A percentile compares a stretch with the other conserved stretches of the same genome.
Evolutionary conservation across 2,113 vertebrate genomes (phyloP).

Genomic region (Hippocampus mohnikei): DNA sequence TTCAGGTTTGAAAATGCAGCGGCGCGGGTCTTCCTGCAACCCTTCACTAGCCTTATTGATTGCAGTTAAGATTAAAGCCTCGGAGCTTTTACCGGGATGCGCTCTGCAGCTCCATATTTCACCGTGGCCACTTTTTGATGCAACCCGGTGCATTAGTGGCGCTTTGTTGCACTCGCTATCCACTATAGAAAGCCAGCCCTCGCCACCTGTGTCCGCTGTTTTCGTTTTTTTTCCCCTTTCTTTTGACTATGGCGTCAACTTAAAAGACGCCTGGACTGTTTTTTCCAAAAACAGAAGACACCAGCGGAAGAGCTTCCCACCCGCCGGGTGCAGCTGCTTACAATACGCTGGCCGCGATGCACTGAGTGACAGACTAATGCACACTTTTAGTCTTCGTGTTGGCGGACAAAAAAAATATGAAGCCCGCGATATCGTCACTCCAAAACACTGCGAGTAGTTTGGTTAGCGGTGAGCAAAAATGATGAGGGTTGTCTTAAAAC

Average conservation of each 20-base stretch:
- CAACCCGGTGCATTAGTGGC: not conserved
- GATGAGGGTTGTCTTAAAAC: not conserved
- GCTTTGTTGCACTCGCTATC: not conserved
- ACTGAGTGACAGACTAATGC: not conserved
- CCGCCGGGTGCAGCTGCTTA: conserved; percentile 1
- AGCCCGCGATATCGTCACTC: not conserved
- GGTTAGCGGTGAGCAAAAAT: not conserved
- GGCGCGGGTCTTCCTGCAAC: not conserved
- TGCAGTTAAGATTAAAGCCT: not conserved
- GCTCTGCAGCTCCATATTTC: conserved; percentile 1
- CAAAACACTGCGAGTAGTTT: not conserved
- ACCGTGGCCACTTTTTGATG: not conserved
- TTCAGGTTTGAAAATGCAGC: not conserved
- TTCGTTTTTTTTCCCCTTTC: not conserved
- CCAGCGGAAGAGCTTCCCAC: not conserved
- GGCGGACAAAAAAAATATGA: not conserved
- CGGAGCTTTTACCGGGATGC: not conserved
- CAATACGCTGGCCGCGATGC: not conserved
- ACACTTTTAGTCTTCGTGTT: not conserved
- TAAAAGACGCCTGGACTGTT: not conserved
- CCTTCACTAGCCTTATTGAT: not conserved
- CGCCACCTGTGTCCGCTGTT: not conserved
- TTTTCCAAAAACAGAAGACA: conserved; percentile 1
- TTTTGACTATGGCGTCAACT: not conserved
- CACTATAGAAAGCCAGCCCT: not conserved